Evolutionary conservation across 2,113 vertebrate species (phyloP).

Genomic region (Gadus chalcogrammus): DNA sequence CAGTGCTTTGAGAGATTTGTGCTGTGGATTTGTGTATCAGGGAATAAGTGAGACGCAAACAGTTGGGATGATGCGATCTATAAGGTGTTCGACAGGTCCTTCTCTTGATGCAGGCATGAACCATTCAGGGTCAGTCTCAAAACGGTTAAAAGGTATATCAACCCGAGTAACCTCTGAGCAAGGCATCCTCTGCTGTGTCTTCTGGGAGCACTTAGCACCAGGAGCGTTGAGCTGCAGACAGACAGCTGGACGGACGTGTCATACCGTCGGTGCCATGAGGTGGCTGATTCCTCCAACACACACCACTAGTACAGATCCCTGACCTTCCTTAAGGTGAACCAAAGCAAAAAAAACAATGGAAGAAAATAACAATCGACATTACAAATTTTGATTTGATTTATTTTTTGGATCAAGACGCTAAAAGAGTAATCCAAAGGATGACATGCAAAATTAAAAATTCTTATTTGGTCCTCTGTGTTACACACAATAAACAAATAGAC

Average conservation of each 20-base stretch:
- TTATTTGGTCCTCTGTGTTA: too few species aligned
- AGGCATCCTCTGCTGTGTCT: constrained; percentile 5
- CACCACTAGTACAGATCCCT: constrained; percentile 30
- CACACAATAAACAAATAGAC: neutral
- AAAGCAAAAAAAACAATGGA: constrained; percentile 14
- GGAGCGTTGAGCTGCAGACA: constrained; percentile 46
- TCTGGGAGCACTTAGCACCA: constrained; percentile 21
- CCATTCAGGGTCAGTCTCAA: neutral
- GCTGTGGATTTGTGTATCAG: constrained; percentile 16
- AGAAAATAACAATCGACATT: constrained; percentile 38
- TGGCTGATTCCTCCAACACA: constrained; percentile 43
- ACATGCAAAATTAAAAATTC: too few species aligned
- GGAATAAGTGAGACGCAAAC: constrained; percentile 18
- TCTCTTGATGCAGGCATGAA: neutral
- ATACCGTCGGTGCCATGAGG: constrained; percentile 14
- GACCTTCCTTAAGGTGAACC: too few species aligned
- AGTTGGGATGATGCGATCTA: constrained; percentile 2
- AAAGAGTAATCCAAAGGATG: too few species aligned
- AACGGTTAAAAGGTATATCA: constrained; percentile 17
- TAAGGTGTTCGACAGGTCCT: neutral
- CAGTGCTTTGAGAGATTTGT: constrained; percentile 16
- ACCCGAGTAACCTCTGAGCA: constrained; percentile 20
- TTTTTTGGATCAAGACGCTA: too few species aligned
- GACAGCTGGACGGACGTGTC: constrained; percentile 36
- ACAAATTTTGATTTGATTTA: neutral